phyloP scores from a whole-genome alignment of 2,113 vertebrate species.

The Petroica traversi region DNA sequence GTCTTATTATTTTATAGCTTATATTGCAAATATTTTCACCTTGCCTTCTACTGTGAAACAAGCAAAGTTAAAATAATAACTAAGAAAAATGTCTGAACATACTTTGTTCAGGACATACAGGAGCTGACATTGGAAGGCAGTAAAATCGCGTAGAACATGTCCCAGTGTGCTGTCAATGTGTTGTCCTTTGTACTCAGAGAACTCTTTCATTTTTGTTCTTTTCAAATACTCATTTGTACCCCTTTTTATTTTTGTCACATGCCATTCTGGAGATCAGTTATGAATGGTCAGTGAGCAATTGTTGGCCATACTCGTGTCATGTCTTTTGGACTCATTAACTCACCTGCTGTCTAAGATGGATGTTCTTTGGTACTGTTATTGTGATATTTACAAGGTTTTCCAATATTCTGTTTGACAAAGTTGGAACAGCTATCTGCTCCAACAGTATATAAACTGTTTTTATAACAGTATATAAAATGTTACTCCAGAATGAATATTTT shows the following conservation, averaged over 20 bases:
- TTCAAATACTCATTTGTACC: background rate
- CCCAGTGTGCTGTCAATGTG: background rate
- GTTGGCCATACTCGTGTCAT: background rate
- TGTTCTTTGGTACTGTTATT: background rate
- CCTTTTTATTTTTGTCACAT: background rate
- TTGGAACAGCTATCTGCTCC: background rate
- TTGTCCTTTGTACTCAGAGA: background rate
- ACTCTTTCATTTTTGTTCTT: background rate
- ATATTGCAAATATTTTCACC: background rate
- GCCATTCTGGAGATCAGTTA: background rate
- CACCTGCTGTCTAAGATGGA: background rate
- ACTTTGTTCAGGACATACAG: background rate
- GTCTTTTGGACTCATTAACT: background rate
- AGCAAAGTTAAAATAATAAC: background rate
- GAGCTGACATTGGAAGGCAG: background rate
- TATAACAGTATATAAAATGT: background rate
- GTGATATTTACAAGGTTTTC: background rate
- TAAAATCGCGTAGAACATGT: background rate
- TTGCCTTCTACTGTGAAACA: background rate
- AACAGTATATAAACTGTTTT: background rate
- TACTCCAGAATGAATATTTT: background rate
- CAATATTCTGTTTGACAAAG: background rate
- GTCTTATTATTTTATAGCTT: background rate
- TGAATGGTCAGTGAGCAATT: background rate
- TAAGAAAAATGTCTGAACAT: background rate